phyloP scores from a whole-genome alignment of 2,888 invertebrate genomes.

The Erebia aethiops region DNA sequence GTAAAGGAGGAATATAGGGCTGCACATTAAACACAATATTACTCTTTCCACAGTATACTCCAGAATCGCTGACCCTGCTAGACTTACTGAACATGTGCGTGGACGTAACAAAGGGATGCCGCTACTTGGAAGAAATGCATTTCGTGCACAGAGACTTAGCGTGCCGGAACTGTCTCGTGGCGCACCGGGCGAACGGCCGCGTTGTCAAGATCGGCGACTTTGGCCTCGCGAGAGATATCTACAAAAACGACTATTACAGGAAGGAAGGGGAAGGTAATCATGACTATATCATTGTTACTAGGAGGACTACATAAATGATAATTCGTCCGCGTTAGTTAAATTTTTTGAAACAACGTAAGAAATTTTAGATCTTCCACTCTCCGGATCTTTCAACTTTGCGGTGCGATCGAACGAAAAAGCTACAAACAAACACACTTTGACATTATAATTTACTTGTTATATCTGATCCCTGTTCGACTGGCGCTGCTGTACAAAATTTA shows the following conservation, averaged over 20 bases:
- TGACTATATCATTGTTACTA: too few relatives aligned
- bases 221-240: slow-evolving; percentile 97
- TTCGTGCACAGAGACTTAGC: slow-evolving; percentile 99
- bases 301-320: too few relatives aligned
- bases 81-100: slow-evolving; percentile 96
- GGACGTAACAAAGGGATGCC: slow-evolving; percentile 97
- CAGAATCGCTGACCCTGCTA: slow-evolving; percentile 87
- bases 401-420: too few relatives aligned
- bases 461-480: too few relatives aligned
- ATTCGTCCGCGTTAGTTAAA: too few relatives aligned
- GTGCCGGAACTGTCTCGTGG: slow-evolving; percentile 97
- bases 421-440: too few relatives aligned
- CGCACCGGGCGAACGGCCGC: slow-evolving; percentile 86
- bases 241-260: slow-evolving; percentile 98
- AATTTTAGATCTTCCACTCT: too few relatives aligned
- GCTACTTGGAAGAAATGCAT: slow-evolving; percentile 97
- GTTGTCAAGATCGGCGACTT: slow-evolving; percentile 99
- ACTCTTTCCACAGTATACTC: slow-evolving; percentile 75
- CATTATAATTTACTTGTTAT: too few relatives aligned
- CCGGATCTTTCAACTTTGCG: too few relatives aligned
- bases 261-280: slow-evolving; percentile 90
- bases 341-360: too few relatives aligned
- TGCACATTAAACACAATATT: background rate
- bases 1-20: background rate
- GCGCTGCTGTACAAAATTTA: too few relatives aligned